Conservation (phyloP, 2,888 invertebrate genomes). For the Eremobia ochroleuca region DNA sequence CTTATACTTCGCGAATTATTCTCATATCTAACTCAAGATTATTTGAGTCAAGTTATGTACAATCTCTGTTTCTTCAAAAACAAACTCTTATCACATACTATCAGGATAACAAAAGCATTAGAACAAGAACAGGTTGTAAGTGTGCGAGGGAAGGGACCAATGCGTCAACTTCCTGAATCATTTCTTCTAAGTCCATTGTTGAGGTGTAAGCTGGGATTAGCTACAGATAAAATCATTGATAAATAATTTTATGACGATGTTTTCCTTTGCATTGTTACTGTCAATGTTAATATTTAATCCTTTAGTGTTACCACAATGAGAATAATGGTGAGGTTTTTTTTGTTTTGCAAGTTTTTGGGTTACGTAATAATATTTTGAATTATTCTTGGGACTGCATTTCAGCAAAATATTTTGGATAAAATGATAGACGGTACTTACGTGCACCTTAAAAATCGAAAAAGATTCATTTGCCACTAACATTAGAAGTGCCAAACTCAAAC, state of each 20-base stretch:
- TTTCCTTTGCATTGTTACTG: slow-evolving; percentile 60
- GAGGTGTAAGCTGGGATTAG: slow-evolving; percentile 76
- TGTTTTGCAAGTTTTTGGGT: slow-evolving; percentile 28
- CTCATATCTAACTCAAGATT: not conserved
- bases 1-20: slow-evolving; percentile 1
- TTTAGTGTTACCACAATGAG: slow-evolving; percentile 44
- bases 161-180: slow-evolving; percentile 87
- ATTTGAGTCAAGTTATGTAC: not conserved
- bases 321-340: slow-evolving; percentile 17
- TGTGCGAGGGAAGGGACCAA: slow-evolving; percentile 73
- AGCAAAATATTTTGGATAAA: not conserved
- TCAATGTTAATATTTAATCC: slow-evolving; percentile 60
- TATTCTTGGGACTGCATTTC: not conserved
- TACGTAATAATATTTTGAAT: slow-evolving; percentile 38
- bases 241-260: slow-evolving; percentile 69
- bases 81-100: slow-evolving; percentile 75
- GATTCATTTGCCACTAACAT: not conserved
- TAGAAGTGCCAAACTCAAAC: no score
- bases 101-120: slow-evolving; percentile 79
- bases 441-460: not conserved
- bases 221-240: slow-evolving; percentile 76
- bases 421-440: not conserved
- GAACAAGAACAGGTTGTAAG: slow-evolving; percentile 75
- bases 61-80: slow-evolving; percentile 48
- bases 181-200: slow-evolving; percentile 72